Evolutionary conservation across 2,797 vertebrate species (phyloP).

Genomic region (Danio jaintianensis): DNA sequence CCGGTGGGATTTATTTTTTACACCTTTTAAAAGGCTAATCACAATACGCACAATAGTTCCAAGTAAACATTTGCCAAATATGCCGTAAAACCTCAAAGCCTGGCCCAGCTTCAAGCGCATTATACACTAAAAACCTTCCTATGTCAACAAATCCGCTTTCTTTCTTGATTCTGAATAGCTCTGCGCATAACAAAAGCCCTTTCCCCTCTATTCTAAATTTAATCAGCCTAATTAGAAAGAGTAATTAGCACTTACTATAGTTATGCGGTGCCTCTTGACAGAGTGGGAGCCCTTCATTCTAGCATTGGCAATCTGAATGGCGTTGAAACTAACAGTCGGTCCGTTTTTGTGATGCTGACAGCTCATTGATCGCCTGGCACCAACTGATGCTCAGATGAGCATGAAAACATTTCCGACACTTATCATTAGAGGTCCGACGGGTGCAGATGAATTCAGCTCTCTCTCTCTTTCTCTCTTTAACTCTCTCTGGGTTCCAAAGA

Average conservation of each 20-base stretch:
- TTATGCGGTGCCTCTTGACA: slow-evolving; percentile 65
- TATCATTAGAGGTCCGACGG: slow-evolving; percentile 43
- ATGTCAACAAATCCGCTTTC: slow-evolving; percentile 27
- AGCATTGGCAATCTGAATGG: slow-evolving; percentile 59
- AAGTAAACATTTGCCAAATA: slow-evolving; percentile 12
- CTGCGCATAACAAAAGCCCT: slow-evolving; percentile 11
- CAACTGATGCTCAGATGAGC: slow-evolving; percentile 53
- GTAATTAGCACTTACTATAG: slow-evolving; percentile 63
- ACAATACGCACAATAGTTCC: not conserved
- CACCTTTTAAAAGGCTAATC: not conserved
- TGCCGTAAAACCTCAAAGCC: not conserved
- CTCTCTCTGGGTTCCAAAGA: slow-evolving; percentile 30
- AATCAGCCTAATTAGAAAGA: slow-evolving; percentile 35
- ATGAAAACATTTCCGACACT: slow-evolving; percentile 58
- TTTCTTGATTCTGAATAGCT: slow-evolving; percentile 8
- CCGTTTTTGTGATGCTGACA: slow-evolving; percentile 58
- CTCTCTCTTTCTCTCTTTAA: slow-evolving; percentile 20
- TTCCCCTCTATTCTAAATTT: not conserved
- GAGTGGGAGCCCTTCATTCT: slow-evolving; percentile 70
- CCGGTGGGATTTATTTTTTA: not conserved
- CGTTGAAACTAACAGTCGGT: slow-evolving; percentile 52
- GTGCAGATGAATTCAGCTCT: slow-evolving; percentile 19
- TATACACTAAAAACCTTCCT: slow-evolving; percentile 3
- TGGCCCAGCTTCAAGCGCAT: slow-evolving; percentile 1
- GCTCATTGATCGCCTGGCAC: slow-evolving; percentile 62